Percentiles rank a stretch among this genome's conserved stretches.
These are phyloP conservation scores for Bryconaethiops microstoma DNA, from an alignment of 2,797 vertebrate species.

Conservation along the genomic window DNA sequence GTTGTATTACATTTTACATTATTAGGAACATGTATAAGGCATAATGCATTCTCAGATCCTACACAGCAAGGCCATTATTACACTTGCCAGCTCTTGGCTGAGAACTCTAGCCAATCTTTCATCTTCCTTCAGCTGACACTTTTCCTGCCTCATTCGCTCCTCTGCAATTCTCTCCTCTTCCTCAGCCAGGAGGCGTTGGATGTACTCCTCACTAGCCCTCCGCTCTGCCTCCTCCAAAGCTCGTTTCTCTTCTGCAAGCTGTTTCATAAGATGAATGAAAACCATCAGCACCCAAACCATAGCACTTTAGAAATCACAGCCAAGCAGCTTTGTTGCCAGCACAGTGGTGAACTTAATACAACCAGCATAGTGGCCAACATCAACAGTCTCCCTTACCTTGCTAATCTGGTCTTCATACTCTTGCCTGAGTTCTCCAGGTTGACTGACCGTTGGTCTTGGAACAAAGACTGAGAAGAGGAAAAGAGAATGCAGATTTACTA, in stretches of 20 bases:
- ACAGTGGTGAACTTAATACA: background rate
- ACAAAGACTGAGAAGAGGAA: slow-evolving; percentile 35
- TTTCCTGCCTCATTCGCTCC: slow-evolving; percentile 72
- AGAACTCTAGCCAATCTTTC: slow-evolving; percentile 69
- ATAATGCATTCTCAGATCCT: background rate
- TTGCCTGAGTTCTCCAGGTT: slow-evolving; percentile 75
- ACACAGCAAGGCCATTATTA: background rate
- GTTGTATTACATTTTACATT: background rate
- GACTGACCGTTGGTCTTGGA: slow-evolving; percentile 65
- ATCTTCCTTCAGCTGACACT: slow-evolving; percentile 73
- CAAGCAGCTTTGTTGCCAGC: background rate
- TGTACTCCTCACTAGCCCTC: slow-evolving; percentile 87
- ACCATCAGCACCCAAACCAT: too few species aligned
- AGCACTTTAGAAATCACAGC: background rate
- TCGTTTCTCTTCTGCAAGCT: slow-evolving; percentile 87
- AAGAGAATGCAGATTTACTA: background rate
- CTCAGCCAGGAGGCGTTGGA: slow-evolving; percentile 84
- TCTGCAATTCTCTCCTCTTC: slow-evolving; percentile 79
- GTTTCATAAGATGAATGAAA: background rate
- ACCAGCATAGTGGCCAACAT: too few species aligned
- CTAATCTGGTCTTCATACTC: slow-evolving; percentile 79
- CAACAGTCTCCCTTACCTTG: slow-evolving; percentile 62
- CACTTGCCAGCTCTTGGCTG: slow-evolving; percentile 72
- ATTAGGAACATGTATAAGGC: background rate
- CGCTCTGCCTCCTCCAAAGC: slow-evolving; percentile 84